phyloP scores from a whole-genome alignment of 23 tunicate species.

The Halocynthia roretzi region DNA sequence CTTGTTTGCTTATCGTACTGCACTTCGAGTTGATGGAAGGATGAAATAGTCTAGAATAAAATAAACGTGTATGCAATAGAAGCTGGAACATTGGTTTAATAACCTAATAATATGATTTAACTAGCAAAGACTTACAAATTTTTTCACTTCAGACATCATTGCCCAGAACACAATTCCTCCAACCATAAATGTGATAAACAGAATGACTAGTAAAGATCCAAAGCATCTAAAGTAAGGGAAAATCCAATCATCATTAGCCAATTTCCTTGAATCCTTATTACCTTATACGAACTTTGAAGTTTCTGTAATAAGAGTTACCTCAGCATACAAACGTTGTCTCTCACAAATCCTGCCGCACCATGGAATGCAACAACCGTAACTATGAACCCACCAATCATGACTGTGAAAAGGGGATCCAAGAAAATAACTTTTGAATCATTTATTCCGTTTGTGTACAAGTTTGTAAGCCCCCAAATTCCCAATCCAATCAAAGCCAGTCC shows the following conservation, averaged over 20 bases:
- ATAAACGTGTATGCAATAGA: background rate
- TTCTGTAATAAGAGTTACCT: slow-evolving; percentile 22
- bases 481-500: slow-evolving; percentile 57
- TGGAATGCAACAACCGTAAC: slow-evolving; percentile 37
- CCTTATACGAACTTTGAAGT: background rate
- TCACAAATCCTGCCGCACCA: slow-evolving; percentile 75
- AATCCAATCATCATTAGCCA: background rate
- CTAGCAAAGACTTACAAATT: slow-evolving; percentile 49
- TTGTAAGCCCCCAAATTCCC: slow-evolving; percentile 72
- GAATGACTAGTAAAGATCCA: slow-evolving; percentile 45
- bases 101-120: background rate
- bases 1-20: slow-evolving; percentile 48
- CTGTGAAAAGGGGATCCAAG: slow-evolving; percentile 65
- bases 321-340: slow-evolving; percentile 83
- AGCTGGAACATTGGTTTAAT: background rate
- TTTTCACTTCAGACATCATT: slow-evolving; percentile 23
- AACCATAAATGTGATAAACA: slow-evolving; percentile 39
- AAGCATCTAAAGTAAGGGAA: slow-evolving; percentile 22
- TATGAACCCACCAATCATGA: slow-evolving; percentile 60
- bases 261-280: background rate
- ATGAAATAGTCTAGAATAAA: background rate
- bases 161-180: slow-evolving; percentile 78
- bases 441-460: slow-evolving; percentile 24
- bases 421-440: slow-evolving; percentile 26
- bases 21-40: background rate